These are phyloP conservation scores for Acropternis orthonyx DNA, from an alignment of 2,797 vertebrate species.

Conservation along the genomic window DNA sequence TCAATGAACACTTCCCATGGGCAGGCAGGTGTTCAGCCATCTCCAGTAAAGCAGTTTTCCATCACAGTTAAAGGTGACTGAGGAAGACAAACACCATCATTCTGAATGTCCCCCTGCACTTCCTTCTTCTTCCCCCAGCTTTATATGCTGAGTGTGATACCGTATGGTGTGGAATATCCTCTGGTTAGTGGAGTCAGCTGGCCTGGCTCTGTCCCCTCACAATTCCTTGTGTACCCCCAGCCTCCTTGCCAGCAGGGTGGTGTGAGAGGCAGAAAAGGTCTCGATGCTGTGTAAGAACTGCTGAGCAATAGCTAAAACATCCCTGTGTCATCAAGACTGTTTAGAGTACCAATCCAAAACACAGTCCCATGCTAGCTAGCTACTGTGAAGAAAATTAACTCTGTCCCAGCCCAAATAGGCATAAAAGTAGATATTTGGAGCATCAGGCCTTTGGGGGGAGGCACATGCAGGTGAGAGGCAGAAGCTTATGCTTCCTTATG, in stretches of 20 bases:
- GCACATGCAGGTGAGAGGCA: accelerated
- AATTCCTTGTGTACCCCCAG: not conserved
- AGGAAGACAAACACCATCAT: not conserved
- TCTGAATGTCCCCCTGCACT: not conserved
- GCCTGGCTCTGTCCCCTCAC: not conserved
- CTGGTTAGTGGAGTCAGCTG: not conserved
- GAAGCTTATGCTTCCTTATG: not conserved
- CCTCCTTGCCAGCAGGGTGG: accelerated
- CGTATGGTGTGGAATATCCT: not conserved
- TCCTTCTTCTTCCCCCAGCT: not conserved
- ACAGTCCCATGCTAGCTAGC: not conserved
- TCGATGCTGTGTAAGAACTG: not conserved
- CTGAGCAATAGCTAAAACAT: not conserved
- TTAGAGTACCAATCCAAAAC: not conserved
- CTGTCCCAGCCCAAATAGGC: not conserved
- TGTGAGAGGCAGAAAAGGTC: not conserved
- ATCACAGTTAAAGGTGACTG: too few species aligned
- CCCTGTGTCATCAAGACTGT: not conserved
- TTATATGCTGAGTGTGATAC: not conserved
- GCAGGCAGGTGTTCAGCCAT: not conserved
- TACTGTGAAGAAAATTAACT: not conserved
- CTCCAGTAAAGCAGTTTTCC: not conserved
- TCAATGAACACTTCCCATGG: not conserved
- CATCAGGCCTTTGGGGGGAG: not conserved
- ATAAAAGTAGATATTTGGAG: not conserved